Conservation (phyloP, 2,888 invertebrate species). For the Tanypteryx hageni region DNA sequence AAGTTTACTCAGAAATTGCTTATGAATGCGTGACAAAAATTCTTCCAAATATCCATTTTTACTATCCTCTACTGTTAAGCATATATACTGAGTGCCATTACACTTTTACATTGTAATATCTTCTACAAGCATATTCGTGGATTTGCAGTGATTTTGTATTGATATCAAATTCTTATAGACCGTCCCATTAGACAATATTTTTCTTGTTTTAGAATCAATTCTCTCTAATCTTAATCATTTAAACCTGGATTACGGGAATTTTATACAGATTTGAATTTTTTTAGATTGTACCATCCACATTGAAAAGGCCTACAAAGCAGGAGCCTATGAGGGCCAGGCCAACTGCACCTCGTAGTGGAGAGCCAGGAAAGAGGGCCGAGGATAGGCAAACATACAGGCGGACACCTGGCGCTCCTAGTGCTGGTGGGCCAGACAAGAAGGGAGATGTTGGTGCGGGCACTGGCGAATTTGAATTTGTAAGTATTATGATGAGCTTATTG, state of each 20-base stretch:
- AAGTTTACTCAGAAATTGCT: too few relatives aligned
- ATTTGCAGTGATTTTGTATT: too few relatives aligned
- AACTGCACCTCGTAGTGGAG: slow-evolving; percentile 82
- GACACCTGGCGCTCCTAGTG: slow-evolving; percentile 80
- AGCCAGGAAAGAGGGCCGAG: slow-evolving; percentile 81
- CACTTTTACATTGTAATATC: too few relatives aligned
- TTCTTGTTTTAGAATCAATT: too few relatives aligned
- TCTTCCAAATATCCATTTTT: too few relatives aligned
- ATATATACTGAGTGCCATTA: too few relatives aligned
- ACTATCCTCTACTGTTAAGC: too few relatives aligned
- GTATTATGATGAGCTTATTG: slow-evolving; percentile 70
- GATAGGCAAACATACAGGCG: slow-evolving; percentile 91
- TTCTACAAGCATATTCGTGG: too few relatives aligned
- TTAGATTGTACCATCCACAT: slow-evolving; percentile 95
- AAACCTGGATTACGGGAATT: background rate
- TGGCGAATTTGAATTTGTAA: slow-evolving; percentile 92
- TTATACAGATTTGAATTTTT: slow-evolving; percentile 64
- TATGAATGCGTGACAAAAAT: too few relatives aligned
- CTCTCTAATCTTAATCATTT: background rate
- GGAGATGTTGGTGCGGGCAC: slow-evolving; percentile 98
- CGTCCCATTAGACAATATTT: too few relatives aligned
- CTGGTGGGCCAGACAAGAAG: slow-evolving; percentile 90
- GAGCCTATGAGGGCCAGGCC: slow-evolving; percentile 90
- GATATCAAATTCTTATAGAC: too few relatives aligned
- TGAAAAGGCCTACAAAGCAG: slow-evolving; percentile 92